A percentile compares a stretch with the other conserved stretches of the same genome.
These are phyloP conservation scores for Aproaerema taeniolella DNA, from an alignment of 2,888 invertebrate species.

Conservation along the genomic window DNA sequence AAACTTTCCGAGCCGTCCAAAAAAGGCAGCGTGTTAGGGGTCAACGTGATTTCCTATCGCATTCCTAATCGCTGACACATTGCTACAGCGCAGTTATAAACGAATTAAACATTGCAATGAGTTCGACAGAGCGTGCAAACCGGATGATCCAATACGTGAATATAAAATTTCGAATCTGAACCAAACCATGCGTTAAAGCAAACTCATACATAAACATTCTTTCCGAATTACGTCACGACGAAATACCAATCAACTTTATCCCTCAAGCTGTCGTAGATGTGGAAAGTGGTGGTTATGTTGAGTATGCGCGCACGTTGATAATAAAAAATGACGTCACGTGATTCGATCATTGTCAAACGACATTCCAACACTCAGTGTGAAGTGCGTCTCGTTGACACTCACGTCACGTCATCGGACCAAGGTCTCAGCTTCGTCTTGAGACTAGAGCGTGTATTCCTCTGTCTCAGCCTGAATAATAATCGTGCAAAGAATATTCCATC, in stretches of 20 bases:
- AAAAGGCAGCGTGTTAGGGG: slow-evolving; percentile 63
- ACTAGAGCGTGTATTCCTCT: slow-evolving; percentile 33
- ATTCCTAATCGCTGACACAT: slow-evolving; percentile 66
- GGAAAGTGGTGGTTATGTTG: slow-evolving; percentile 48
- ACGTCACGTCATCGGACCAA: slow-evolving; percentile 61
- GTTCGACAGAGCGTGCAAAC: slow-evolving; percentile 48
- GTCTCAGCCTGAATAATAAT: slow-evolving; percentile 37
- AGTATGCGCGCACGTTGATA: slow-evolving; percentile 44
- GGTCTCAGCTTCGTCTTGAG: slow-evolving; percentile 59
- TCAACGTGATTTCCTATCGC: slow-evolving; percentile 69
- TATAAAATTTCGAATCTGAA: slow-evolving; percentile 47
- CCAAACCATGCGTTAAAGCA: slow-evolving; percentile 36
- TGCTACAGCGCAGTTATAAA: slow-evolving; percentile 49
- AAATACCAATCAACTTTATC: slow-evolving; percentile 43
- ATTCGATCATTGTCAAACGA: slow-evolving; percentile 74
- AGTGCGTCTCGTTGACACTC: slow-evolving; percentile 57
- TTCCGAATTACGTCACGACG: slow-evolving; percentile 42
- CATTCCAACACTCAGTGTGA: slow-evolving; percentile 69
- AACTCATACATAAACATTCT: slow-evolving; percentile 49
- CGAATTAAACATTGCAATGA: slow-evolving; percentile 59
- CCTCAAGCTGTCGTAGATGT: slow-evolving; percentile 42
- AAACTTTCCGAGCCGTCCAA: slow-evolving; percentile 49
- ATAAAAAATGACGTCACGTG: slow-evolving; percentile 65
- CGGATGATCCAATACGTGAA: slow-evolving; percentile 56
- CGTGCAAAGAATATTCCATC: slow-evolving; percentile 23